These are phyloP conservation scores for Anneissia japonica DNA, from an alignment of 35 echinoderm and acorn worm species.

Conservation along the genomic window DNA sequence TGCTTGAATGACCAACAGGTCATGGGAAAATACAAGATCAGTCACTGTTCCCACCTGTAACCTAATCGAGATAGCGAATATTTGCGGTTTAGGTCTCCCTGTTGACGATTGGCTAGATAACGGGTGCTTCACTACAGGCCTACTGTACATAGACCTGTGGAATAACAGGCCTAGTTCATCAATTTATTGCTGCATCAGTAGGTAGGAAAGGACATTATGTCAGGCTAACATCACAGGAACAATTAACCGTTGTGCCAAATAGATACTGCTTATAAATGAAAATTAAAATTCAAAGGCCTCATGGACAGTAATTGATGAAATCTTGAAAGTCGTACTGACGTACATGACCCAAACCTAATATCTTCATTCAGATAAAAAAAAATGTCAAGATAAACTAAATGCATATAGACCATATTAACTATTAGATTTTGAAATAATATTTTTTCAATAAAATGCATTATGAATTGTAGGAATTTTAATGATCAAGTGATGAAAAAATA, in stretches of 20 bases:
- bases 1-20: background rate
- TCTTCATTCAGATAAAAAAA: too few species aligned
- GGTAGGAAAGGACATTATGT: background rate
- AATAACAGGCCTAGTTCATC: background rate
- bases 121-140: background rate
- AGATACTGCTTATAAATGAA: background rate
- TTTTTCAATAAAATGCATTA: too few species aligned
- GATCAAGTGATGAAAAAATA: too few species aligned
- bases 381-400: too few species aligned
- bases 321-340: too few species aligned
- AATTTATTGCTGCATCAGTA: background rate
- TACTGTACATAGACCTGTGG: background rate
- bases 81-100: background rate
- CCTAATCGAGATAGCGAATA: background rate
- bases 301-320: too few species aligned
- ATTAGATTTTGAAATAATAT: too few species aligned
- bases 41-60: background rate
- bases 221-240: background rate
- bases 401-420: too few species aligned
- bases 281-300: background rate
- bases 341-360: too few species aligned
- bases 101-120: background rate
- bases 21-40: background rate
- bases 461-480: too few species aligned
- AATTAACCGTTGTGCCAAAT: background rate